Conservation (phyloP, 1,140 invertebrate species). For the Arctopsyche grandis region DNA sequence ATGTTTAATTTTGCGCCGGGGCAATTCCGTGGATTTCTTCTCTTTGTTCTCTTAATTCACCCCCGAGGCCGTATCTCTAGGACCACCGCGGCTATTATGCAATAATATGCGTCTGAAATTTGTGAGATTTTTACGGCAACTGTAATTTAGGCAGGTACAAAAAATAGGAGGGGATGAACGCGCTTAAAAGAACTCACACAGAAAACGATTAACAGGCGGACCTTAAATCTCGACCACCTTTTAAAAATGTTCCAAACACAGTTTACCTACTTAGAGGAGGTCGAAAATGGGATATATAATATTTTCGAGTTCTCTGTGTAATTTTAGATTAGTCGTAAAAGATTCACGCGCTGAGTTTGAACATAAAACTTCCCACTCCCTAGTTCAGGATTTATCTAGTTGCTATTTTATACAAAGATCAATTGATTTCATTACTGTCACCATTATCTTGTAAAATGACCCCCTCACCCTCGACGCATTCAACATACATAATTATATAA, state of each 20-base stretch:
- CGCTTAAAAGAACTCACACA: constrained; percentile 6
- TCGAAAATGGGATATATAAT: neutral
- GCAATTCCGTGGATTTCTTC: constrained; percentile 1
- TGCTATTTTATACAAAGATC: too few species aligned
- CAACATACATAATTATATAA: too few species aligned
- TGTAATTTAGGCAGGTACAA: constrained; percentile 36
- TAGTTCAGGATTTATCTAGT: too few species aligned
- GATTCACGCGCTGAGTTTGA: too few species aligned
- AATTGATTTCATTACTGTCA: too few species aligned
- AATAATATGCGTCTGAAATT: constrained; percentile 36
- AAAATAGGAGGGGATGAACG: neutral
- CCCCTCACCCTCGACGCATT: too few species aligned
- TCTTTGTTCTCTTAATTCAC: constrained; percentile 12
- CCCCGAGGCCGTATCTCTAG: constrained; percentile 21
- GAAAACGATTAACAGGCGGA: constrained; percentile 20
- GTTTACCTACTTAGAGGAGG: neutral
- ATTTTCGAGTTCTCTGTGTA: neutral
- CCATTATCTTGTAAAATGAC: too few species aligned
- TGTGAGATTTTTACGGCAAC: constrained; percentile 36
- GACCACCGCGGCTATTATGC: constrained; percentile 21
- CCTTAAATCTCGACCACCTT: constrained; percentile 3
- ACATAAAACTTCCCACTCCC: too few species aligned
- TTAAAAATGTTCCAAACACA: constrained; percentile 33
- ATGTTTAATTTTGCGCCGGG: constrained; percentile 22
- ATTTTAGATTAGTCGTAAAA: neutral